These are phyloP conservation scores for Anthonomus grandis DNA, from an alignment of 1,140 invertebrate species.

Conservation along the genomic window DNA sequence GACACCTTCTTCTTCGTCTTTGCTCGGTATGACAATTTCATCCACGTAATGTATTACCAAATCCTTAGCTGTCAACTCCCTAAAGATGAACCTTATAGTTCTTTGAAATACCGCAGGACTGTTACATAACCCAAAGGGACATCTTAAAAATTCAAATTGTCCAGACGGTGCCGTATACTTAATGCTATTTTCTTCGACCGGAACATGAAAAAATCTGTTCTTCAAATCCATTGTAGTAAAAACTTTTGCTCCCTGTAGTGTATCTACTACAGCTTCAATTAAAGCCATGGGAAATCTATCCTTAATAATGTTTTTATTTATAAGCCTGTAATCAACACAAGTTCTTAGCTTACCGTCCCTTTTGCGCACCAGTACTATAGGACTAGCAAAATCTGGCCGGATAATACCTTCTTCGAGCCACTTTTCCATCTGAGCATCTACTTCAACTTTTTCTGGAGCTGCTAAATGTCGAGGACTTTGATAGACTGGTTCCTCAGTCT, in stretches of 20 bases:
- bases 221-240: conserved; percentile 40
- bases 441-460: conserved; percentile 29
- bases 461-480: conserved; percentile 38
- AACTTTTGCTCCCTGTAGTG: conserved; percentile 24
- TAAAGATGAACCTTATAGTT: conserved; percentile 35
- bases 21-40: conserved; percentile 34
- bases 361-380: conserved; percentile 51
- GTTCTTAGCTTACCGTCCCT: conserved; percentile 38
- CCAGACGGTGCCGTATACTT: conserved; percentile 35
- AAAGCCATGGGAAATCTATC: conserved; percentile 37
- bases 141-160: conserved; percentile 37
- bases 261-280: conserved; percentile 36
- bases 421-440: conserved; percentile 32
- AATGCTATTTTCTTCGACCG: conserved; percentile 30
- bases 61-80: conserved; percentile 29
- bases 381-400: conserved; percentile 46
- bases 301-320: conserved; percentile 48
- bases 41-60: conserved; percentile 30
- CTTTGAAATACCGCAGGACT: conserved; percentile 33
- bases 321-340: conserved; percentile 52
- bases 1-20: conserved; percentile 20
- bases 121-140: conserved; percentile 37
- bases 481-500: conserved; percentile 34
- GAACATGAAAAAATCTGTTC: conserved; percentile 45
- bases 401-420: conserved; percentile 33